These are phyloP conservation scores for Coracopsis vasa DNA, from an alignment of 2,113 vertebrate species.

Conservation along the genomic window DNA sequence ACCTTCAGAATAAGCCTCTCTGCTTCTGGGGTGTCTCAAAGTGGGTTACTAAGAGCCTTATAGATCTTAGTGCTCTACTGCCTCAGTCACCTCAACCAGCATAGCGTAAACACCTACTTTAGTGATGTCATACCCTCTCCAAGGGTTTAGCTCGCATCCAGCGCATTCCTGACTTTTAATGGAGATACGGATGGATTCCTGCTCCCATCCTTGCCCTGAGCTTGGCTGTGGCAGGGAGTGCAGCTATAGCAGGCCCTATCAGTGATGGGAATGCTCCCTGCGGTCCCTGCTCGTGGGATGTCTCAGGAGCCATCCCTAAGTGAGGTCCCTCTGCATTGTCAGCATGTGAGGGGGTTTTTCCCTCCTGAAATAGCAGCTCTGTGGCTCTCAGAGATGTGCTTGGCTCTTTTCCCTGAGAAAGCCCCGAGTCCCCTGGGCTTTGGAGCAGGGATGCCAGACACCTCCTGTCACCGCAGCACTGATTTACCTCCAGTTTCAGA, in stretches of 20 bases:
- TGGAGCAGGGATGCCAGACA: neutral
- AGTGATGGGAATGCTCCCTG: accelerated
- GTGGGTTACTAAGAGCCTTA: neutral
- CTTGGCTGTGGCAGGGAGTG: accelerated
- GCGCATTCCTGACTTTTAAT: neutral
- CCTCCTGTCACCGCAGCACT: neutral
- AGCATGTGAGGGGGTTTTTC: neutral
- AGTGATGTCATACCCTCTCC: accelerated
- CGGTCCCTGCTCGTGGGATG: accelerated
- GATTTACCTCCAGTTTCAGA: neutral
- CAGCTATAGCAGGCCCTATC: neutral
- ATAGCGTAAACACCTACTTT: neutral
- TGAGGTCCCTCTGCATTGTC: neutral
- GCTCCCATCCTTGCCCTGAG: neutral
- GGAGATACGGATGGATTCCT: neutral
- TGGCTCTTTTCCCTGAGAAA: neutral
- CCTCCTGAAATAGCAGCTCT: neutral
- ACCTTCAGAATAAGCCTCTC: neutral
- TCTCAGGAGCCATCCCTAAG: neutral
- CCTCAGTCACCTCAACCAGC: neutral
- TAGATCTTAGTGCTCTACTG: neutral
- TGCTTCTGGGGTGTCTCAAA: neutral
- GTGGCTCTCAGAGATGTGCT: neutral
- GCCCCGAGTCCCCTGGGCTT: neutral
- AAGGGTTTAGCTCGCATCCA: neutral